Evolutionary conservation across 2,797 vertebrate genomes (phyloP).

Genomic region (Artibeus jamaicensis): DNA sequence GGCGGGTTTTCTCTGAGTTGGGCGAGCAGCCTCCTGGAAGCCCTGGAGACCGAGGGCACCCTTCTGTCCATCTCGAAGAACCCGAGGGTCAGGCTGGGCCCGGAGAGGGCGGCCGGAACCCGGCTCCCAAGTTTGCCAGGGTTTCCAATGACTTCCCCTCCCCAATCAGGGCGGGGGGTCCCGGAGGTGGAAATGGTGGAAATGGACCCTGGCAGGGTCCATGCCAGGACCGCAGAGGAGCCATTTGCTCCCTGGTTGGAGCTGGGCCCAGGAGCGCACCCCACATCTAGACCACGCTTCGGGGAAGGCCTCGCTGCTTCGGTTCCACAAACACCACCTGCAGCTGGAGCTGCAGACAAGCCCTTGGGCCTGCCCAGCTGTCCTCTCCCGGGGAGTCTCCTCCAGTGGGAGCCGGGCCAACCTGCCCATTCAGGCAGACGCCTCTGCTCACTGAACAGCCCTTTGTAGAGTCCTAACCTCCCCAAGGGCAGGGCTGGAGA

Average conservation of each 20-base stretch:
- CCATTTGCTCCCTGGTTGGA: not conserved
- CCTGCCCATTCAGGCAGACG: not conserved
- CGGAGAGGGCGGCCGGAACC: not conserved
- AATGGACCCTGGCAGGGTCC: not conserved
- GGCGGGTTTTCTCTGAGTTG: not conserved
- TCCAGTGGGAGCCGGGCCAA: not conserved
- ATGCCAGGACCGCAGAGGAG: no score
- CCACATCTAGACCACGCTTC: not conserved
- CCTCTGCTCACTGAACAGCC: not conserved
- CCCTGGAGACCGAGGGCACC: not conserved
- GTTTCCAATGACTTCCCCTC: not conserved
- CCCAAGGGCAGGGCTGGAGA: not conserved
- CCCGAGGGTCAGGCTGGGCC: not conserved
- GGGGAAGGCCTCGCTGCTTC: not conserved
- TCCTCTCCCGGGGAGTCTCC: not conserved
- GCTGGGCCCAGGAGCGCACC: not conserved
- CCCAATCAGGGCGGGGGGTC: no score
- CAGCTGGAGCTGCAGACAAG: not conserved
- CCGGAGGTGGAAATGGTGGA: no score
- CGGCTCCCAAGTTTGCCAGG: not conserved
- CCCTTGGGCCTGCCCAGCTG: accelerated
- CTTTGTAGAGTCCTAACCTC: not conserved
- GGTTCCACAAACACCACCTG: not conserved
- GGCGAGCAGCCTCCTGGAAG: not conserved
- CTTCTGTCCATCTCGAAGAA: not conserved